A percentile compares a stretch with the other conserved stretches of the same genome.
Conservation (phyloP, 2,113 vertebrate species). For the Notechis scutatus region DNA sequence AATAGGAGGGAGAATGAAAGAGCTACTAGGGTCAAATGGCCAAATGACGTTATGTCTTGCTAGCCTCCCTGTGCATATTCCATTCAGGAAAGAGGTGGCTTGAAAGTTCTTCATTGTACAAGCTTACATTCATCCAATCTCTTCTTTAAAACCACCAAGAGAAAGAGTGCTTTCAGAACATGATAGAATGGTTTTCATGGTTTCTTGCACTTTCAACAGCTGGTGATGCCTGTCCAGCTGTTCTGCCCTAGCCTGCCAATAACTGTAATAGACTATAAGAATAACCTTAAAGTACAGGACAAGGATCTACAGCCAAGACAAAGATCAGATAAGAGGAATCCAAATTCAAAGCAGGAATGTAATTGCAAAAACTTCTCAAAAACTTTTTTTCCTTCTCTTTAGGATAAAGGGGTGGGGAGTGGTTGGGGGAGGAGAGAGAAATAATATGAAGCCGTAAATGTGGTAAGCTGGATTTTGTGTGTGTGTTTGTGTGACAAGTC, state of each 20-base stretch:
- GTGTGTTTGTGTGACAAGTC: neutral
- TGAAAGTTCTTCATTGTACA: neutral
- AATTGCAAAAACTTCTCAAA: neutral
- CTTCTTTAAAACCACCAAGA: neutral
- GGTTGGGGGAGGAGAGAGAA: neutral
- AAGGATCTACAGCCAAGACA: neutral
- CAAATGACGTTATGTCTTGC: neutral
- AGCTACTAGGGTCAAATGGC: neutral
- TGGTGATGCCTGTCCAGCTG: neutral
- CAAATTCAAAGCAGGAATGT: neutral
- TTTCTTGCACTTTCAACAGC: neutral
- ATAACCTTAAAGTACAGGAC: neutral
- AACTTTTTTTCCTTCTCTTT: neutral
- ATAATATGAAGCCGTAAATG: neutral
- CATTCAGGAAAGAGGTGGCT: neutral
- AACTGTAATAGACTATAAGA: neutral
- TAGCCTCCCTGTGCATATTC: neutral
- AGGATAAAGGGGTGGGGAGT: neutral
- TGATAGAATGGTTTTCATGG: neutral
- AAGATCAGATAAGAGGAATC: neutral
- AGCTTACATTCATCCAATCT: neutral
- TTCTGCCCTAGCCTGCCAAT: neutral
- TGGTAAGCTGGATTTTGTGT: neutral
- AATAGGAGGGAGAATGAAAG: neutral
- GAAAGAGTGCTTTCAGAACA: neutral